These are phyloP conservation scores for Margarornis squamiger DNA, from an alignment of 2,797 vertebrate genomes.

Conservation along the genomic window DNA sequence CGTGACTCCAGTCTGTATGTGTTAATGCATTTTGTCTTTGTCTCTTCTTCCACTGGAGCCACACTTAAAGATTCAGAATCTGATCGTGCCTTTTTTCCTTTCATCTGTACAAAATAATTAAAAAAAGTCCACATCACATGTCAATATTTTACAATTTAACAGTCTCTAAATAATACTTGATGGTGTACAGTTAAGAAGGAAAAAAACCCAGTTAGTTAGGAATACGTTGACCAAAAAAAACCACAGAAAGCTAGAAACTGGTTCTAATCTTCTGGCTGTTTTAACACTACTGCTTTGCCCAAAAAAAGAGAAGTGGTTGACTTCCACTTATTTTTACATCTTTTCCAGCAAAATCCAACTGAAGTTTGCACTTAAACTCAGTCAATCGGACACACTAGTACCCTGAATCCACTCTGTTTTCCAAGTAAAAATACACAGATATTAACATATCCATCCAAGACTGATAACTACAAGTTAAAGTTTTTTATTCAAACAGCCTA, in stretches of 20 bases:
- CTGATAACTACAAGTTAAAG: not conserved
- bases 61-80: not conserved
- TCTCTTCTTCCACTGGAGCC: slow-evolving; percentile 42
- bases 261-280: not conserved
- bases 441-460: not conserved
- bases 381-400: not conserved
- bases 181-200: not conserved
- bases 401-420: not conserved
- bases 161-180: not conserved
- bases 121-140: not conserved
- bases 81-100: slow-evolving; percentile 27
- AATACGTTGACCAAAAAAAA: not conserved
- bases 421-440: not conserved
- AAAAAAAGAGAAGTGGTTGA: not conserved
- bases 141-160: not conserved
- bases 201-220: not conserved
- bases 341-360: not conserved
- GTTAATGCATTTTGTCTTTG: slow-evolving; percentile 58
- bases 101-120: slow-evolving; percentile 20
- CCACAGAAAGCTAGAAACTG: not conserved
- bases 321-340: not conserved
- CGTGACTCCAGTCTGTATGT: slow-evolving; percentile 70
- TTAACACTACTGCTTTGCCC: not conserved
- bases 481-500: not conserved
- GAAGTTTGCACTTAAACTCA: not conserved